Evolutionary conservation across 1,140 invertebrate species (phyloP).

Genomic region (Galleria mellonella): DNA sequence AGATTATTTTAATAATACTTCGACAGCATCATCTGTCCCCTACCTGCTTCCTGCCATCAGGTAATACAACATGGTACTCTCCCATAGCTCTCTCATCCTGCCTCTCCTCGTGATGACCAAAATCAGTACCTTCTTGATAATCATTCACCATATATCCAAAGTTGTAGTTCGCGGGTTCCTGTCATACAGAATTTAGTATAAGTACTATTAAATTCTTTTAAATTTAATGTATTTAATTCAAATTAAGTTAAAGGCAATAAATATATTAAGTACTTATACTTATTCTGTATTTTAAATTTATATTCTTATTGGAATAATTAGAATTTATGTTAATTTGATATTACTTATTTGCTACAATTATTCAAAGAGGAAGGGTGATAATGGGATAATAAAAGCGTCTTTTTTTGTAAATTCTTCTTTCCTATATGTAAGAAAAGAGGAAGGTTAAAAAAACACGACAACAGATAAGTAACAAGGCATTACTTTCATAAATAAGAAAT

Average conservation of each 20-base stretch:
- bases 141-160: constrained; percentile 85
- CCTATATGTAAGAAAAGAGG: too few relatives aligned
- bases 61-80: constrained; percentile 83
- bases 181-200: constrained; percentile 33
- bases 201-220: constrained; percentile 21
- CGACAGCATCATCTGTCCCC: not conserved
- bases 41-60: constrained; percentile 84
- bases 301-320: too few relatives aligned
- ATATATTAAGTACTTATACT: constrained; percentile 20
- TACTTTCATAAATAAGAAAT: too few relatives aligned
- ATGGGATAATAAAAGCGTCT: too few relatives aligned
- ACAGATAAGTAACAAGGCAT: too few relatives aligned
- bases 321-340: too few relatives aligned
- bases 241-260: constrained; percentile 2
- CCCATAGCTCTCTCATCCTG: constrained; percentile 80
- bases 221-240: constrained; percentile 3
- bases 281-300: constrained; percentile 13
- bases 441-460: too few relatives aligned
- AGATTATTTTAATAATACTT: not conserved
- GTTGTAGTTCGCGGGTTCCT: constrained; percentile 81
- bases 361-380: too few relatives aligned
- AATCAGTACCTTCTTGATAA: constrained; percentile 80
- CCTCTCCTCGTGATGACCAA: constrained; percentile 82
- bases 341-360: too few relatives aligned
- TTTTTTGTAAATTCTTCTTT: too few relatives aligned